phyloP scores from a whole-genome alignment of 64 coral and sea anemone species.

The Exaiptasia diaphana region DNA sequence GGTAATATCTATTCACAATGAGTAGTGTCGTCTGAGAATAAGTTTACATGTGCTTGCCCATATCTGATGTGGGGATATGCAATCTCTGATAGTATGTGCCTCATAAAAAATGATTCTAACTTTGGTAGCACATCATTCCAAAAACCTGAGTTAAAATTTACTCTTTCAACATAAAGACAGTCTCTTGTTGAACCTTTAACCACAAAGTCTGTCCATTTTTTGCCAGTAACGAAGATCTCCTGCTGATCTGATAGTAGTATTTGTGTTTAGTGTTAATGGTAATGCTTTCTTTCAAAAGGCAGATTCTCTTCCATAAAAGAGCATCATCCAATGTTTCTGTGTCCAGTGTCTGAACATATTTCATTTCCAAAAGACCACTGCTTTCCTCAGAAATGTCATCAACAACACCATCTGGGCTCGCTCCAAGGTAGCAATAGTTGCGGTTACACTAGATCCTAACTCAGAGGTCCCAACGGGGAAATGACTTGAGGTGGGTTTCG shows the following conservation, averaged over 20 bases:
- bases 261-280: slow-evolving; percentile 32
- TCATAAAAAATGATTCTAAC: too few relatives aligned
- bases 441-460: too few relatives aligned
- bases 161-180: slow-evolving; percentile 31
- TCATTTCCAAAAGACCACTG: slow-evolving; percentile 15
- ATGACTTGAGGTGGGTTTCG: too few relatives aligned
- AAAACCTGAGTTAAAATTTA: slow-evolving; percentile 29
- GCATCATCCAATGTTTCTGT: background rate
- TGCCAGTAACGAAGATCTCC: slow-evolving; percentile 37
- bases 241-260: slow-evolving; percentile 52
- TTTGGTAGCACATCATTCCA: slow-evolving; percentile 22
- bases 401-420: slow-evolving; percentile 1
- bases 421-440: background rate
- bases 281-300: background rate
- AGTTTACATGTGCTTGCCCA: too few relatives aligned
- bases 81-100: too few relatives aligned
- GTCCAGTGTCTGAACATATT: background rate
- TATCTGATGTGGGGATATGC: too few relatives aligned
- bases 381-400: background rate
- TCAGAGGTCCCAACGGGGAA: too few relatives aligned
- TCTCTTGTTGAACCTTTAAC: slow-evolving; percentile 20
- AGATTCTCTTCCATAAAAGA: background rate
- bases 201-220: slow-evolving; percentile 59
- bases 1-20: too few relatives aligned
- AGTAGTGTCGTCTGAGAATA: too few relatives aligned